These are phyloP conservation scores for Drosophila pegasa DNA, from an alignment of 2,888 invertebrate genomes.

Conservation along the genomic window DNA sequence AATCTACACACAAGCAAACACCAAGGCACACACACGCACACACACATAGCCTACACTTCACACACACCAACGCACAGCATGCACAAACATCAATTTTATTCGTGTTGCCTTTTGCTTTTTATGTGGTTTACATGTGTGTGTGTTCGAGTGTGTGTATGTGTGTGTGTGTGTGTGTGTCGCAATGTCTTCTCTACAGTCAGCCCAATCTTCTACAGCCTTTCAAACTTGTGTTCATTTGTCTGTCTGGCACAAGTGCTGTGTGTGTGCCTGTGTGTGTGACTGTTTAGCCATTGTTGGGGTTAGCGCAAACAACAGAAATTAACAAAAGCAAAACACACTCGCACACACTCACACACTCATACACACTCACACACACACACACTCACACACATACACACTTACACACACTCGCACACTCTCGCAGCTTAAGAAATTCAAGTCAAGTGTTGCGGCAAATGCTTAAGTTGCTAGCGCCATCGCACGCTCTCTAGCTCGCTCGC, in stretches of 20 bases:
- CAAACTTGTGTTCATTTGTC: slow-evolving; percentile 44
- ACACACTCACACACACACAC: slow-evolving; percentile 10
- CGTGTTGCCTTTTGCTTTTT: slow-evolving; percentile 53
- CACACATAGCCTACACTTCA: neutral
- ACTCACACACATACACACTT: slow-evolving; percentile 26
- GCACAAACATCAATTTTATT: slow-evolving; percentile 48
- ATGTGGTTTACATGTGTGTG: slow-evolving; percentile 29
- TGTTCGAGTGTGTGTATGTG: neutral
- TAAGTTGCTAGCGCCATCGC: slow-evolving; percentile 35
- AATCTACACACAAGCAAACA: slow-evolving; percentile 41
- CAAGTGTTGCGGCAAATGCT: slow-evolving; percentile 72
- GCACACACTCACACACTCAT: slow-evolving; percentile 17
- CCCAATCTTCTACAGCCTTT: slow-evolving; percentile 43
- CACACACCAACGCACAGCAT: slow-evolving; percentile 14
- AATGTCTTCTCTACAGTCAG: slow-evolving; percentile 27
- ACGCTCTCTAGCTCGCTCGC: neutral
- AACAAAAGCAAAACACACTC: slow-evolving; percentile 70
- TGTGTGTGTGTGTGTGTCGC: slow-evolving; percentile 12
- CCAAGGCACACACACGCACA: slow-evolving; percentile 4
- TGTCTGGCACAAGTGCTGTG: slow-evolving; percentile 29
- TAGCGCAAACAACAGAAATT: slow-evolving; percentile 78
- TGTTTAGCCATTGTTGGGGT: slow-evolving; percentile 62
- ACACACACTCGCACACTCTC: slow-evolving; percentile 1
- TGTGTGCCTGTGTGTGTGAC: slow-evolving; percentile 30
- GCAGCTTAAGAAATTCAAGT: slow-evolving; percentile 63